These are phyloP conservation scores for Chouioia cunea DNA, from an alignment of 2,888 invertebrate species.

Conservation along the genomic window DNA sequence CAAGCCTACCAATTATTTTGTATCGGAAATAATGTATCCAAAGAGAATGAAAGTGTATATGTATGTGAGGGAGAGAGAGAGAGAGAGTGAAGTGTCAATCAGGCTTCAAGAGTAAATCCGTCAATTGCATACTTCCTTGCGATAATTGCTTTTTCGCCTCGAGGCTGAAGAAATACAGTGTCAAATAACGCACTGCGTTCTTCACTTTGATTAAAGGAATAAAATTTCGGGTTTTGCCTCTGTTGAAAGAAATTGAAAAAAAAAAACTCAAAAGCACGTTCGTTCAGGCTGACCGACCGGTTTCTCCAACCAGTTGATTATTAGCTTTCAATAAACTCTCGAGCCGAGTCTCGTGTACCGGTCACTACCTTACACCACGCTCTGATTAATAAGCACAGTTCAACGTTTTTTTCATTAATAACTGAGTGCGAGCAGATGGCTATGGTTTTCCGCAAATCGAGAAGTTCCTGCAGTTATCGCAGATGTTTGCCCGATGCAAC, in stretches of 20 bases:
- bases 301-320: slow-evolving; percentile 34
- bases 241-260: neutral
- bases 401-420: neutral
- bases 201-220: slow-evolving; percentile 32
- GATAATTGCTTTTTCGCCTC: slow-evolving; percentile 33
- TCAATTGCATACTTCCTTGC: slow-evolving; percentile 29
- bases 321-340: slow-evolving; percentile 45
- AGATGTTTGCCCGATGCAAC: too few relatives aligned
- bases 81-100: too few relatives aligned
- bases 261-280: neutral
- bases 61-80: too few relatives aligned
- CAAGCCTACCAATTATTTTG: too few relatives aligned
- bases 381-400: slow-evolving; percentile 29
- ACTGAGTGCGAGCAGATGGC: too few relatives aligned
- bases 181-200: slow-evolving; percentile 5
- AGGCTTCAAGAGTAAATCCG: neutral
- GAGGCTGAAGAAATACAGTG: neutral
- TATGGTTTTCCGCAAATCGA: too few relatives aligned
- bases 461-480: too few relatives aligned
- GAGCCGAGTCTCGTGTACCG: slow-evolving; percentile 5
- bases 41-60: too few relatives aligned
- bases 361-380: slow-evolving; percentile 21
- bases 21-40: too few relatives aligned
- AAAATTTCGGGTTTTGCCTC: slow-evolving; percentile 21
- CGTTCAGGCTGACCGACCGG: slow-evolving; percentile 34